Conservation (phyloP, 2,797 vertebrate species). For the Brachymystax lenok region DNA sequence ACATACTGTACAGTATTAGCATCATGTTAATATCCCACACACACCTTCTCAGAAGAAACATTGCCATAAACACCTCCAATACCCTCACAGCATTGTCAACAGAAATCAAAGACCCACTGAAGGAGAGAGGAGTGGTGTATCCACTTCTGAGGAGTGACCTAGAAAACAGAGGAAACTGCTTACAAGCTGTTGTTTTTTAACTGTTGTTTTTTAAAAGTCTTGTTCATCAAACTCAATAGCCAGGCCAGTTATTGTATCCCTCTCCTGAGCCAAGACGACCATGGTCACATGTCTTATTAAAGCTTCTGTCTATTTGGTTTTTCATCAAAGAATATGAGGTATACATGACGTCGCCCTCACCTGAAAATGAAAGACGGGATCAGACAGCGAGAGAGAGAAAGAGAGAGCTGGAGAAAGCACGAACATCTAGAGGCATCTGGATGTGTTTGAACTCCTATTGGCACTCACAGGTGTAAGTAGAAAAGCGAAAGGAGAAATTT, state of each 20-base stretch:
- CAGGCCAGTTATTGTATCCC: constrained; percentile 49
- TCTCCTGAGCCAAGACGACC: constrained; percentile 68
- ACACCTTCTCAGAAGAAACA: constrained; percentile 29
- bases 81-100: neutral
- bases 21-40: constrained; percentile 44
- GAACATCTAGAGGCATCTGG: neutral
- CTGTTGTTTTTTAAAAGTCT: neutral
- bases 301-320: constrained; percentile 75
- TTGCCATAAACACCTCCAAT: constrained; percentile 19
- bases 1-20: constrained; percentile 43
- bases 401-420: constrained; percentile 25
- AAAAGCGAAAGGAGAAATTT: neutral
- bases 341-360: constrained; percentile 51
- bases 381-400: neutral
- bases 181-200: neutral
- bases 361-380: constrained; percentile 2
- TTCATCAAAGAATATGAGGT: constrained; percentile 70
- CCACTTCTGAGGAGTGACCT: constrained; percentile 37
- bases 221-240: constrained; percentile 27
- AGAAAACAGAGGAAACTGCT: constrained; percentile 11
- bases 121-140: constrained; percentile 5
- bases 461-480: neutral
- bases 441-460: neutral
- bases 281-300: constrained; percentile 4
- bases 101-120: neutral